These are phyloP conservation scores for Oncorhynchus clarkii DNA, from an alignment of 2,113 vertebrate genomes.

Conservation along the genomic window DNA sequence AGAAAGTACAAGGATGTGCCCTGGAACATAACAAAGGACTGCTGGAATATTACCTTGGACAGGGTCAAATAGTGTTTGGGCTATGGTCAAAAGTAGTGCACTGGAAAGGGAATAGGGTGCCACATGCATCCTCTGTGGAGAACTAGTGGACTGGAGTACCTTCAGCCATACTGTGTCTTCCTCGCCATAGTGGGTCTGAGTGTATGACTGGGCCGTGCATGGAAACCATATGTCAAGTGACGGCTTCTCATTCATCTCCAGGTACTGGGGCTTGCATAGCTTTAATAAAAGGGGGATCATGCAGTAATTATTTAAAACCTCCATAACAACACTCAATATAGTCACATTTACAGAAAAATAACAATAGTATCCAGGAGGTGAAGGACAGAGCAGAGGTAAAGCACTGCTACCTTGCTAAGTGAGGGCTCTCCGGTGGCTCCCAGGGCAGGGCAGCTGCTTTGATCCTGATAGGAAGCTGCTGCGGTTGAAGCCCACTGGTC, in stretches of 20 bases:
- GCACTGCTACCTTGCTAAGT: conserved; percentile 74
- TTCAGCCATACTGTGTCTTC: conserved; percentile 81
- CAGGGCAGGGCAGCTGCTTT: conserved; percentile 76
- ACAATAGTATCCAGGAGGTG: background rate
- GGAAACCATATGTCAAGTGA: conserved; percentile 82
- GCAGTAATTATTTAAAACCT: too few relatives aligned
- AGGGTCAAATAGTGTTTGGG: too few relatives aligned
- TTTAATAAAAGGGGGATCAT: conserved; percentile 44
- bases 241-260: conserved; percentile 60
- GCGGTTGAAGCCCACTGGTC: conserved; percentile 88
- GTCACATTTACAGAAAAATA: too few relatives aligned
- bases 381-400: background rate
- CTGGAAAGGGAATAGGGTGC: background rate
- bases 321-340: too few relatives aligned
- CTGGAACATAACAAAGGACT: too few relatives aligned
- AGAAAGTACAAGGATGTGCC: too few relatives aligned
- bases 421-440: conserved; percentile 82
- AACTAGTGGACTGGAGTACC: conserved; percentile 64
- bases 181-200: conserved; percentile 49
- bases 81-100: background rate
- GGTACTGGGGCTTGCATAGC: conserved; percentile 79
- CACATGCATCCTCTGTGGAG: background rate
- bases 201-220: conserved; percentile 66
- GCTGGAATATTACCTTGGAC: too few relatives aligned
- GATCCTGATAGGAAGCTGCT: conserved; percentile 79